These are phyloP conservation scores for Batillaria attramentaria DNA, from an alignment of 1,140 invertebrate genomes.

Conservation along the genomic window DNA sequence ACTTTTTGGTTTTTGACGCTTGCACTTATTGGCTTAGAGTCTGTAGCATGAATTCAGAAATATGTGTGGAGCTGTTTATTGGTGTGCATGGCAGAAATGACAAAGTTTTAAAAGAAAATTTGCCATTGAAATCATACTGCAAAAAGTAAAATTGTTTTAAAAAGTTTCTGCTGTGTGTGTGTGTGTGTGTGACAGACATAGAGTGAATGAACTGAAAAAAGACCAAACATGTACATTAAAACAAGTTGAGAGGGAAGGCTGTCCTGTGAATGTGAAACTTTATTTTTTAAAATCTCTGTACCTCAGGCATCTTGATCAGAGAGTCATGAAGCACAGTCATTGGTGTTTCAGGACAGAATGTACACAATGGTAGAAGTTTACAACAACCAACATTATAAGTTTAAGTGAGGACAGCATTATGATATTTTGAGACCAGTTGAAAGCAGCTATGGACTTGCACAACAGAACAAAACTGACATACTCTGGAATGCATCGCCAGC, in stretches of 20 bases:
- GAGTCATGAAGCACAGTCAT: not conserved
- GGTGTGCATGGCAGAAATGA: slow-evolving; percentile 33
- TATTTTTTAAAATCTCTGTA: not conserved
- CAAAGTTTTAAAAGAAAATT: slow-evolving; percentile 33
- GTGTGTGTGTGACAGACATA: not conserved
- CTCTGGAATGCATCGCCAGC: no score
- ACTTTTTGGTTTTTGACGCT: slow-evolving; percentile 3
- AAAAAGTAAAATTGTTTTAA: slow-evolving; percentile 17
- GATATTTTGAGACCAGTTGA: no score
- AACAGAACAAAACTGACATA: no score
- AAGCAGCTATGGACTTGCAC: no score
- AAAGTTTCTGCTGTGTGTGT: slow-evolving; percentile 3
- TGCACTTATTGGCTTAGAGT: slow-evolving; percentile 30
- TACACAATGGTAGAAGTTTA: no score
- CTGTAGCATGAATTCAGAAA: slow-evolving; percentile 33
- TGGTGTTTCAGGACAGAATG: not conserved
- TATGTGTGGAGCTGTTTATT: slow-evolving; percentile 32
- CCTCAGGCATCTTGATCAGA: not conserved
- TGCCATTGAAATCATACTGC: slow-evolving; percentile 31
- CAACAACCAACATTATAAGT: no score
- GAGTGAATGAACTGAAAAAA: not conserved
- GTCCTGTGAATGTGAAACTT: not conserved
- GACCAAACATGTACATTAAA: not conserved
- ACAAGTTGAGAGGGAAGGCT: no score
- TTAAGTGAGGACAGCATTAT: no score